Evolutionary conservation across 2,888 invertebrate genomes (phyloP), one percentile per base, ranked within the genome.

Genomic region (Acleris literana): DNA sequence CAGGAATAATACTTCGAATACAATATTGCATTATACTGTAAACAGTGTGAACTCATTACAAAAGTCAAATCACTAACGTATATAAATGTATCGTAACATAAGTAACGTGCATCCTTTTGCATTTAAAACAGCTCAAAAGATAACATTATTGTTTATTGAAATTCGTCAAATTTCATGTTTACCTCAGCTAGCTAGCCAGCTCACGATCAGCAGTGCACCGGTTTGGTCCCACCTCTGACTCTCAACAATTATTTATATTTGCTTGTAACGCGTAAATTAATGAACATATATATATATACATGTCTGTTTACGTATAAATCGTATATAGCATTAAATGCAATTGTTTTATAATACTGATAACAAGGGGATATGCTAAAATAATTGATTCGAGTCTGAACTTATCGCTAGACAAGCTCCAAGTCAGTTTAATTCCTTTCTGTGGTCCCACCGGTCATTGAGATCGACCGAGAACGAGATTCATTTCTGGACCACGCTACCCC

Each of bases 291-390:
- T 74, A 75, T 70, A 81, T 69, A 78, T 76, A 79, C 74, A 78
- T 78, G 78, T 73, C 69, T 84, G 83, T 85, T 87, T 86, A 87
- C 83, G 86, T 88, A 88, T 86, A 84, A 77, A 81, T 81, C 82
- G 84, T 86, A 87, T 85, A 76, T 80, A 72, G 87, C 90, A 90
- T 89, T 81, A 82, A 78, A 90, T 90, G 89, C 88, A 79, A 71
- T 76, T 76, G 73, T 78, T 74, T 77, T 77, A 81, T 79, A 82
- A 84, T 83, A 82, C 74, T 80, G 73, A 83, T 76, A 78, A 81
- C 81, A 78, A 77, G 76, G 76, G 76, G 88, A 90, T 90, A 90
- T 87, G 90, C 83, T 79, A 86, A 88, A 88, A 81, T 89, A 89
- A 89, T 87, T 88, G 85, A 88, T 86, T 78, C 69, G 49, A 20